phyloP scores from a whole-genome alignment of 2,113 vertebrate species.

The Echinops telfairi region DNA sequence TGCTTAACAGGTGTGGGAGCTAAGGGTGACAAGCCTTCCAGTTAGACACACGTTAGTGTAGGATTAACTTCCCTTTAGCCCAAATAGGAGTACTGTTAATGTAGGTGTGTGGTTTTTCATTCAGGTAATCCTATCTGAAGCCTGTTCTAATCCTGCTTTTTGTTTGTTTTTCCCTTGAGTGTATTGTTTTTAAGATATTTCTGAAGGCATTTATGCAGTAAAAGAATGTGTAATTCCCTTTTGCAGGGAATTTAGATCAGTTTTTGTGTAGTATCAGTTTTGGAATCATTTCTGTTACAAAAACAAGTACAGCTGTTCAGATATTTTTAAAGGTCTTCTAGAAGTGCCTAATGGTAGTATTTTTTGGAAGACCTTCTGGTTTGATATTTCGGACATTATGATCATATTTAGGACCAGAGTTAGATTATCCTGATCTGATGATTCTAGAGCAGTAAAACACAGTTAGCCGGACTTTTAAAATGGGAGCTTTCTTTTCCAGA shows the following conservation, averaged over 20 bases:
- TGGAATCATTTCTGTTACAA: neutral
- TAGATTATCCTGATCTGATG: neutral
- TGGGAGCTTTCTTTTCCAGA: neutral
- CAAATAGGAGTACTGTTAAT: neutral
- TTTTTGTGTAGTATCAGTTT: neutral
- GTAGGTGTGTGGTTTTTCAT: neutral
- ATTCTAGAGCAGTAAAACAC: neutral
- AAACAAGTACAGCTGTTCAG: conserved; percentile 8
- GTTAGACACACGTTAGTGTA: neutral
- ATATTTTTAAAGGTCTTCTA: neutral
- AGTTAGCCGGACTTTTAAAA: conserved; percentile 1
- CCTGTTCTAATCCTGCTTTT: neutral
- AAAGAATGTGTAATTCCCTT: neutral
- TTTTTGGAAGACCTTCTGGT: neutral
- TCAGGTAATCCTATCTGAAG: neutral
- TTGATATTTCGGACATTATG: neutral
- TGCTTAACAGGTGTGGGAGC: neutral
- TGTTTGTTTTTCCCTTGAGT: neutral
- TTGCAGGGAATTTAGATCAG: neutral
- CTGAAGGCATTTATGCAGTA: neutral
- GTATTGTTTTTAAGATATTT: neutral
- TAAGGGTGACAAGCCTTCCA: neutral
- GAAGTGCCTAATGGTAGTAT: neutral
- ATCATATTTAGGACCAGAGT: neutral
- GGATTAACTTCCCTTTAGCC: neutral